Base-by-base conservation (phyloP, 2,797 vertebrate genomes). In the Bothrops alternatus region DNA sequence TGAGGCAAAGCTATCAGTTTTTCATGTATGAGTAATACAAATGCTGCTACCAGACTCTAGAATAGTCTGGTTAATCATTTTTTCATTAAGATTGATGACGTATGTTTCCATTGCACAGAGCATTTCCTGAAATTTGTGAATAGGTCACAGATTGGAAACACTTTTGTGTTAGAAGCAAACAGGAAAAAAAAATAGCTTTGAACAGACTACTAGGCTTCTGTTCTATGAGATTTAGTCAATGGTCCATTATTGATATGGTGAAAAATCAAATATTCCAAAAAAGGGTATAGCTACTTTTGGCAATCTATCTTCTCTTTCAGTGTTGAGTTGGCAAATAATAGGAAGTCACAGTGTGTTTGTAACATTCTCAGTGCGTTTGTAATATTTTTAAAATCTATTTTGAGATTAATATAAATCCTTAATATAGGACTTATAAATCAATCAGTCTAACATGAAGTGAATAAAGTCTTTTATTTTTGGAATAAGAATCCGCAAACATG, bases 121-220 rank as follows among this genome's bases (percentile, higher is more conserved):
- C 57, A 88, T 42, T 42, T 61, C 87, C 32, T 88, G 87, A 58
- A 88, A 60, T 61, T 42, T 88, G 87, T 88, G 87, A 88, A 88
- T 88, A 60, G 87, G n/a, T 37, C 87, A 60, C 37, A 60, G 23
- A 88, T 60, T 42, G 32, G 57, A 88, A 61, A 88, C 57, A 60
- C 57, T 61, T 25, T 58, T 82, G 73, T 82, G 42, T 82, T 82
- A 25, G 73, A 42, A 42, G 32, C 37, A 60, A 60, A 88, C 87
- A 87, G 28, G 53, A 61, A 42, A 88, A 32, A 32, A 88, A 25
- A 61, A 26, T 25, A 42, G 12, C 32, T 88, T 88, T 23, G 37
- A 61, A 60, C 87, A 23, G 23, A 61, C 5, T 42, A 60, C 20
- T 26, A 28, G 37, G 32, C 32, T 88, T 58, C 58, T 47, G 37